phyloP scores from a whole-genome alignment of 2,888 invertebrate genomes.

The Itoplectis maculator region DNA sequence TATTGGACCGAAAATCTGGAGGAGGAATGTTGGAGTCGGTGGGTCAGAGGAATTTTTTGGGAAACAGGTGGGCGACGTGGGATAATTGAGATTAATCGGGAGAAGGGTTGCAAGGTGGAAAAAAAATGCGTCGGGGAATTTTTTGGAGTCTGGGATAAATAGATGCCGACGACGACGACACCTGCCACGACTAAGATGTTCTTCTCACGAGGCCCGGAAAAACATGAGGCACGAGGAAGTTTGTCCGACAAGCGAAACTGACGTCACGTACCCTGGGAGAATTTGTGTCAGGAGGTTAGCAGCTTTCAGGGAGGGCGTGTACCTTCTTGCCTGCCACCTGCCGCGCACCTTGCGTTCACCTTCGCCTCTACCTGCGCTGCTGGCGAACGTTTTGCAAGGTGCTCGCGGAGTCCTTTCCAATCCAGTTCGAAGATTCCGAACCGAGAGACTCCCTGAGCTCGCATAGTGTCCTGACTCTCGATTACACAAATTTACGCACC shows the following conservation, averaged over 20 bases:
- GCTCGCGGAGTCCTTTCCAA: constrained; percentile 22
- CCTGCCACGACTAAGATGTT: constrained; percentile 53
- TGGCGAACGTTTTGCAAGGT: too few relatives aligned
- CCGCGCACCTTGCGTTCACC: constrained; percentile 34
- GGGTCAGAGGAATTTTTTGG: constrained; percentile 39
- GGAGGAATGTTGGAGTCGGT: neutral
- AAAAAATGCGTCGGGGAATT: constrained; percentile 53
- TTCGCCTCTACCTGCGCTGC: neutral
- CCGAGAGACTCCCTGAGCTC: constrained; percentile 29
- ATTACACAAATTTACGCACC: constrained; percentile 41
- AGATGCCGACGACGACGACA: constrained; percentile 43
- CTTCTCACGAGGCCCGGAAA: constrained; percentile 75
- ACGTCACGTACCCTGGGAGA: constrained; percentile 30
- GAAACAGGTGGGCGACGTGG: constrained; percentile 18
- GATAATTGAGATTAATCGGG: constrained; percentile 31
- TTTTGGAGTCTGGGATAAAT: constrained; percentile 45
- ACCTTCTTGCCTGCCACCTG: constrained; percentile 57
- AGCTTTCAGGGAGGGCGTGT: constrained; percentile 42
- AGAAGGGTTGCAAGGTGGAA: constrained; percentile 1
- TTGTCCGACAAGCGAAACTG: constrained; percentile 63
- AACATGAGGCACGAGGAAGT: constrained; percentile 69
- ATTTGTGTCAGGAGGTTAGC: constrained; percentile 19
- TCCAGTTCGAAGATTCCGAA: constrained; percentile 6
- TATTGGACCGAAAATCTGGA: too few relatives aligned
- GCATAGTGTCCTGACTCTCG: constrained; percentile 49